phyloP scores from a whole-genome alignment of 37 sponge, comb jelly and placozoan species.

The Haliclona indistincta region DNA sequence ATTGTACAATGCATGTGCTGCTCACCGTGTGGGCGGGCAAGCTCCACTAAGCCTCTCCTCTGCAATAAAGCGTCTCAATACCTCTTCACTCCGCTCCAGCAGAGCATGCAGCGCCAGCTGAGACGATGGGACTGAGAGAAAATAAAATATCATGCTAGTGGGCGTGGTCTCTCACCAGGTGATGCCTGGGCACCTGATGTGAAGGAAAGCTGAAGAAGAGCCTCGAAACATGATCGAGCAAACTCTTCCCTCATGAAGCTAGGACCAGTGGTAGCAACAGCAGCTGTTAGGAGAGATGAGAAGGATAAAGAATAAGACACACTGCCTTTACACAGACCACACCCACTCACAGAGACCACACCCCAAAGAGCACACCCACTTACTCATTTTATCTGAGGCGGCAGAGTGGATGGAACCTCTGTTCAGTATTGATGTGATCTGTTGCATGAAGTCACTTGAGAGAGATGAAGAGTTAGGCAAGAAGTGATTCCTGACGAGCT shows the following conservation, averaged over 20 bases:
- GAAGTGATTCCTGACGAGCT: conserved; percentile 67
- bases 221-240: conserved; percentile 89
- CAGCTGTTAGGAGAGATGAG: not conserved
- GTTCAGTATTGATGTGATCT: conserved; percentile 68
- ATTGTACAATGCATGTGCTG: too few species aligned
- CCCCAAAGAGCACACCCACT: too few species aligned
- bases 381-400: too few species aligned
- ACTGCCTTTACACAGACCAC: not conserved
- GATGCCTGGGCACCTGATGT: conserved; percentile 6
- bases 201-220: conserved; percentile 87
- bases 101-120: conserved; percentile 78
- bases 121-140: too few species aligned
- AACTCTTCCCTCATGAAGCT: conserved; percentile 76
- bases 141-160: too few species aligned
- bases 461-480: conserved; percentile 33
- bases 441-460: conserved; percentile 47
- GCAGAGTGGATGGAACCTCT: conserved; percentile 82
- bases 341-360: too few species aligned
- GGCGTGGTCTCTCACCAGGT: too few species aligned
- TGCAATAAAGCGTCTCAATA: conserved; percentile 55
- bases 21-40: conserved; percentile 83
- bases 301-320: not conserved
- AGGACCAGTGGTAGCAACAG: not conserved
- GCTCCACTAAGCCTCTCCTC: conserved; percentile 80
- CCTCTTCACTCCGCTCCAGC: conserved; percentile 73